Base-by-base conservation (phyloP, 1,140 invertebrate genomes). In the Papilio glaucus region DNA sequence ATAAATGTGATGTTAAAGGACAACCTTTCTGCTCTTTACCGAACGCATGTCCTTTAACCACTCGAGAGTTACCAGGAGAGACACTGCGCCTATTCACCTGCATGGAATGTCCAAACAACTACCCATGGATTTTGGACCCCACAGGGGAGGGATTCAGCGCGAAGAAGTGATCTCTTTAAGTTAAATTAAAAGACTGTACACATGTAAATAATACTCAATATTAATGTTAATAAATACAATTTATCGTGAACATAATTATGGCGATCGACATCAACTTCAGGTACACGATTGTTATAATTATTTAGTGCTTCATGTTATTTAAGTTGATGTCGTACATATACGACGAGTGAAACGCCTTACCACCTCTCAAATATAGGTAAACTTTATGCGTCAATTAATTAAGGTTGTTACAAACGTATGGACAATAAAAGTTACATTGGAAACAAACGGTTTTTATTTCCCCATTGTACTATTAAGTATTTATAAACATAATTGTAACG, bases 81-180 rank as follows among this genome's bases (percentile, higher is more conserved):
- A 98, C 97, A 33, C 94, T 98, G 21, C 96, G 97, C 85, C 94
- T 99, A 41, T 98, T 98, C 94, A 98, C 98, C 57, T 99, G 98
- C 91, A 97, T 98, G 96, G 97, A 98, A 90, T 99, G 98, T 90
- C 98, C 98, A 53, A 97, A 98, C 82, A 98, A 98, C 90, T 99
- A 99, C 88, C 98, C 98, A 29, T 99, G 98, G 98, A 96, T 99
- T 81, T 94, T 98, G 77, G 98, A 99, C 93, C 98, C 98, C 70
- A 98, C 98, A 78, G 98, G 98, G 79, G 98, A 99, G 94, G 98
- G 98, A 82, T 97, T 98, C 94, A 96, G 96, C 79, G 96, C 95
- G 81, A 97, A 95, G 84, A 96, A 96, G 92, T 96, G 94, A 94
- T 93, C 90, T 91, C 88, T 89, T 81, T 87, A 90, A 87, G 75